Conservation (phyloP, 2,888 invertebrate genomes). For the Ichneumoninae sp. region DNA sequence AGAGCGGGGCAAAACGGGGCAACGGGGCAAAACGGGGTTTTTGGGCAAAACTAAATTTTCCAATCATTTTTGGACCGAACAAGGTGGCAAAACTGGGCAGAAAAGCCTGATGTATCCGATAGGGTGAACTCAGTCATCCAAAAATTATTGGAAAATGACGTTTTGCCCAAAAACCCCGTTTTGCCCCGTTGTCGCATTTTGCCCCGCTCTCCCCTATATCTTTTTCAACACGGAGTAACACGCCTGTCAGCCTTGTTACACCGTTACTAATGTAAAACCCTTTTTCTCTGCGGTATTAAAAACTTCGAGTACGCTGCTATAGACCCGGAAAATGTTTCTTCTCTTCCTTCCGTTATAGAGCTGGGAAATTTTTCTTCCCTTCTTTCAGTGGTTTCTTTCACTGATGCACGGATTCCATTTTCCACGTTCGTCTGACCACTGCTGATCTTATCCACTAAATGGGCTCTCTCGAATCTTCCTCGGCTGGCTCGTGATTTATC, state of each 20-base stretch:
- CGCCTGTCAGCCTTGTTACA: background rate
- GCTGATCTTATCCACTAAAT: slow-evolving; percentile 24
- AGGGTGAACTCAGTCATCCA: no score
- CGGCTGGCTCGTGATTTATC: slow-evolving; percentile 37
- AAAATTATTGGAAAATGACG: no score
- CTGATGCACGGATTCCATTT: slow-evolving; percentile 9
- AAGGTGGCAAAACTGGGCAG: no score
- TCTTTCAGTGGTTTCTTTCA: background rate
- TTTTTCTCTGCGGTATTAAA: background rate
- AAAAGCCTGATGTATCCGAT: no score
- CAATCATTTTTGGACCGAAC: no score
- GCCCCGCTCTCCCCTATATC: no score
- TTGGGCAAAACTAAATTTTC: no score
- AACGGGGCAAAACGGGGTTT: no score
- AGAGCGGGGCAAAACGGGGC: no score
- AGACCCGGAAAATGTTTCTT: background rate
- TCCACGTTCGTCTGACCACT: slow-evolving; percentile 13
- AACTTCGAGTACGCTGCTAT: background rate
- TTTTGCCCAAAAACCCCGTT: no score
- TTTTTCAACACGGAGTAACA: no score
- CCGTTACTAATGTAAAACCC: background rate
- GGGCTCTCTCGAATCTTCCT: background rate
- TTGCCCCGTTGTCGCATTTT: no score
- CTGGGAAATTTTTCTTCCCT: background rate
- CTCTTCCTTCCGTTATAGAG: background rate